Conservation (phyloP, 2,113 vertebrate genomes). For the Eurypyga helias region DNA sequence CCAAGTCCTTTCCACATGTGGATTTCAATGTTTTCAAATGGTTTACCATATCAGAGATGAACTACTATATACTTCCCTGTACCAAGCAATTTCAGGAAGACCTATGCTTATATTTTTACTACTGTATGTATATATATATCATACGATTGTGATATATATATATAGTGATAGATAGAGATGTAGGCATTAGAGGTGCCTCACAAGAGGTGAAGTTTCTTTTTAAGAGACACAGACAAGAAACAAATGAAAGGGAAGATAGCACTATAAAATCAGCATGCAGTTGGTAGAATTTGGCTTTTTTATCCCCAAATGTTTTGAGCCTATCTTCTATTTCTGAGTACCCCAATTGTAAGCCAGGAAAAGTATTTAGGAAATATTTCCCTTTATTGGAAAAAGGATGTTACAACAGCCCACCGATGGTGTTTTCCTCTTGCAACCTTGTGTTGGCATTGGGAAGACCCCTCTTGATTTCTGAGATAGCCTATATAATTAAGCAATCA, state of each 20-base stretch:
- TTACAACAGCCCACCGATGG: background rate
- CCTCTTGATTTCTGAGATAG: background rate
- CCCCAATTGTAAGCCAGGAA: background rate
- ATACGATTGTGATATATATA: too few relatives aligned
- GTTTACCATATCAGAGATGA: background rate
- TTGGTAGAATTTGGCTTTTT: background rate
- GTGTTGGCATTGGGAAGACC: background rate
- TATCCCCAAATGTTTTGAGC: background rate
- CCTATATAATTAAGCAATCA: too few relatives aligned
- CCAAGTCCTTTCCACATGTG: background rate
- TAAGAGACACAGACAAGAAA: background rate
- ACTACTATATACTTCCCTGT: too few relatives aligned
- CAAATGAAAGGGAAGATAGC: background rate
- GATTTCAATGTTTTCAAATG: background rate
- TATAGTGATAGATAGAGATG: too few relatives aligned
- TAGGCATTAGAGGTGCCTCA: too few relatives aligned
- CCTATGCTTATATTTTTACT: background rate
- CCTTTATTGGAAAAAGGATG: background rate
- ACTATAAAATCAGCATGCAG: background rate
- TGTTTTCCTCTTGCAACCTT: background rate
- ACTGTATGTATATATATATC: background rate
- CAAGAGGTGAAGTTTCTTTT: background rate
- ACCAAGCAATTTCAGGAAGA: background rate
- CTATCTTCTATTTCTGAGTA: background rate
- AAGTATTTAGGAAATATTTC: background rate